Percentiles rank a stretch among this genome's conserved stretches.
phyloP scores from a whole-genome alignment of 2,113 vertebrate species.

The Cisticola juncidis region DNA sequence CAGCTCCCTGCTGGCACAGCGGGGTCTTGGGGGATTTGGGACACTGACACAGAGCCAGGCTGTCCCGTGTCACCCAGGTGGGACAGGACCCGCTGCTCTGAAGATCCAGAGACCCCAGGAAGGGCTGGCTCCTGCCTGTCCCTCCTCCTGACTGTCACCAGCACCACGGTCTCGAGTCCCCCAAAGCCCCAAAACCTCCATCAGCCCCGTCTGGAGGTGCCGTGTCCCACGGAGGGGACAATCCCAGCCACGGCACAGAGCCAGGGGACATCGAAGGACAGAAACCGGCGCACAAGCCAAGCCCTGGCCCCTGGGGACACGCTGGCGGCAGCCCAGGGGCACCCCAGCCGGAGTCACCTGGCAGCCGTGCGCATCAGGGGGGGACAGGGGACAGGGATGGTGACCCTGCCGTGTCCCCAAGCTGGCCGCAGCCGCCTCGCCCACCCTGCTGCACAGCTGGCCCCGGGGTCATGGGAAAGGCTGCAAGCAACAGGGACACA shows the following conservation, averaged over 20 bases:
- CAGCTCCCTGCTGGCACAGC: neutral
- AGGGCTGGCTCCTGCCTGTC: neutral
- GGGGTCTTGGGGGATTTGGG: neutral
- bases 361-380: fast-evolving
- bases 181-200: neutral
- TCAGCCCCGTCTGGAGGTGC: neutral
- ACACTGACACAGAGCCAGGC: neutral
- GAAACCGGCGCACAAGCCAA: neutral
- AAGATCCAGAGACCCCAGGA: neutral
- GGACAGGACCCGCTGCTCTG: neutral
- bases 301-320: neutral
- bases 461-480: slow-evolving; percentile 26
- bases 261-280: slow-evolving; percentile 20
- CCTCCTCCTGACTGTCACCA: neutral
- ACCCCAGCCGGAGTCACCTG: neutral
- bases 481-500: fast-evolving
- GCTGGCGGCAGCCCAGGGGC: neutral
- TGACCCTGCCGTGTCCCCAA: fast-evolving
- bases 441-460: neutral
- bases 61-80: neutral
- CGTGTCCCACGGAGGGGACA: neutral
- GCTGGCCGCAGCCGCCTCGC: neutral
- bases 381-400: neutral
- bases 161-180: fast-evolving
- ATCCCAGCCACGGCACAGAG: neutral